These are phyloP conservation scores for Meteorus colon DNA, from an alignment of 2,888 invertebrate species.

Conservation along the genomic window DNA sequence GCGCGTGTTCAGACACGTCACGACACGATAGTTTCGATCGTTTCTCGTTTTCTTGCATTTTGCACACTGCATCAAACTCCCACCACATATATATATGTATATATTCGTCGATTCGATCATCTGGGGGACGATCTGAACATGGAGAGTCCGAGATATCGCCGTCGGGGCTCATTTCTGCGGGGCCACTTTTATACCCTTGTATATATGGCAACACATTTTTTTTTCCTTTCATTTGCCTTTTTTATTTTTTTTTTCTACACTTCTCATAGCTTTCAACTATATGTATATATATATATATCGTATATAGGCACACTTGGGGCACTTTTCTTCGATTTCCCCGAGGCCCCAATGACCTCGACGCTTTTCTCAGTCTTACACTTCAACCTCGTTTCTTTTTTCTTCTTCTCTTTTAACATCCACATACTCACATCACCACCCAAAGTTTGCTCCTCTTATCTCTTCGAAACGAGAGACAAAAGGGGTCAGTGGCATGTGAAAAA, in stretches of 20 bases:
- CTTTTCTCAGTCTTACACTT: constrained; percentile 6
- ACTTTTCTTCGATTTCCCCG: constrained; percentile 45
- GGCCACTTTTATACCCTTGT: constrained; percentile 14
- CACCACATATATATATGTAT: neutral
- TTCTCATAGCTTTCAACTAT: constrained; percentile 5
- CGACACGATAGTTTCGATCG: constrained; percentile 21
- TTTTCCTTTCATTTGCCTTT: neutral
- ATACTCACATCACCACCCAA: constrained; percentile 19
- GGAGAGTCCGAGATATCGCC: constrained; percentile 39
- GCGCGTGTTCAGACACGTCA: neutral
- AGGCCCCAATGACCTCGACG: constrained; percentile 42
- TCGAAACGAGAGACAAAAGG: constrained; percentile 31
- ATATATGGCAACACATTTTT: neutral
- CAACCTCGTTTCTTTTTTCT: neutral
- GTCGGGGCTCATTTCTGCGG: constrained; percentile 41
- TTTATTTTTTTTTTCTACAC: neutral
- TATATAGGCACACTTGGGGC: constrained; percentile 38
- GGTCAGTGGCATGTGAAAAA: constrained; percentile 35
- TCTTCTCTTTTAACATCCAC: constrained; percentile 4
- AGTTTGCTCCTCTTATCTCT: constrained; percentile 44
- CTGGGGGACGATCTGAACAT: constrained; percentile 33
- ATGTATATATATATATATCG: neutral
- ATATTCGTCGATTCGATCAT: constrained; percentile 38
- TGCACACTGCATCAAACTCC: constrained; percentile 5
- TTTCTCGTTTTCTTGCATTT: constrained; percentile 31